Conservation (phyloP, 2,113 vertebrate genomes). For the Marmota monax region DNA sequence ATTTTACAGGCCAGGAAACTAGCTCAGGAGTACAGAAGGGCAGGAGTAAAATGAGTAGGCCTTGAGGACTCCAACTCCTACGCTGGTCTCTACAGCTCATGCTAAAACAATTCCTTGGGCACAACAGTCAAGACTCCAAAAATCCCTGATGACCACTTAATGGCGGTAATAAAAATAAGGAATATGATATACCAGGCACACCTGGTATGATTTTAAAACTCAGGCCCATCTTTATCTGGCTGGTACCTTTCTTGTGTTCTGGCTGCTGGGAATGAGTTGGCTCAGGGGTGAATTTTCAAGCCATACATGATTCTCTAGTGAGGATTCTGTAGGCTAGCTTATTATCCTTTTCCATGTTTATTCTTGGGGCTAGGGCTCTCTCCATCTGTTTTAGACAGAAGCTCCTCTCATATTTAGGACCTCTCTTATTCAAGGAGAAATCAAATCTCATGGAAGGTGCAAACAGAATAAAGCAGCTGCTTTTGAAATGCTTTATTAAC, state of each 20-base stretch:
- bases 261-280: not conserved
- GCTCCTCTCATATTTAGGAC: not conserved
- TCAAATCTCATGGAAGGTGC: not conserved
- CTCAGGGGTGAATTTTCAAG: not conserved
- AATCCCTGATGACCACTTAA: not conserved
- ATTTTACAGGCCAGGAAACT: not conserved
- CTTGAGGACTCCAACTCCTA: not conserved
- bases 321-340: not conserved
- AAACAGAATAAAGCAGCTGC: not conserved
- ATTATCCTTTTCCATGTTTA: not conserved
- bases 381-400: not conserved
- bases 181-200: not conserved
- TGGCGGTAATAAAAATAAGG: not conserved
- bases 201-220: not conserved
- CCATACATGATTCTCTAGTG: not conserved
- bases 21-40: not conserved
- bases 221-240: not conserved
- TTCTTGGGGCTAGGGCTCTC: not conserved
- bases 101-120: not conserved
- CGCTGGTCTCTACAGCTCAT: not conserved
- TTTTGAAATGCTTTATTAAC: conserved; percentile 70
- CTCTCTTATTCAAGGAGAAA: not conserved
- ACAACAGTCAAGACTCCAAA: not conserved
- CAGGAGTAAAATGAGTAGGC: not conserved
- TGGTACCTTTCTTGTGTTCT: not conserved